A percentile compares a stretch with the other conserved stretches of the same genome.
Evolutionary conservation across 2,113 vertebrate genomes (phyloP).

Genomic region (Verasper variegatus): DNA sequence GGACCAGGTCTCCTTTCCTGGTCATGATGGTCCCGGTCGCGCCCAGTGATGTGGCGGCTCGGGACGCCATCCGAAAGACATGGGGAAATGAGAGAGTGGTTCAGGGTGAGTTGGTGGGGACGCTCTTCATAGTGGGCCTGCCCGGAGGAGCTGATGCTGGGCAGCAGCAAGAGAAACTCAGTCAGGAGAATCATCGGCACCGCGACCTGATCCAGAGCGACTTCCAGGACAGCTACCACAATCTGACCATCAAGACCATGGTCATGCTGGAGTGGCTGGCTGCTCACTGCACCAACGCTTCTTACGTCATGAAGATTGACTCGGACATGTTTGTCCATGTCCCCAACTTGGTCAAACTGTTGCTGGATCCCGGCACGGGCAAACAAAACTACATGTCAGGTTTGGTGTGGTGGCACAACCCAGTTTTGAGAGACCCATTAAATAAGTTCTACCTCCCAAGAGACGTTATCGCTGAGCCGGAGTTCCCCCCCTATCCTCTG

Average conservation of each 20-base stretch:
- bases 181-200: constrained; percentile 69
- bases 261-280: constrained; percentile 84
- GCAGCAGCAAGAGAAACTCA: constrained; percentile 44
- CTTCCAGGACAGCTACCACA: constrained; percentile 80
- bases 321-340: constrained; percentile 90
- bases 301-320: constrained; percentile 90
- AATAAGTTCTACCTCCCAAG: constrained; percentile 91
- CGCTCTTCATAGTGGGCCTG: constrained; percentile 75
- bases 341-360: constrained; percentile 86
- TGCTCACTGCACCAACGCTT: constrained; percentile 67
- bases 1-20: constrained; percentile 69
- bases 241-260: constrained; percentile 85
- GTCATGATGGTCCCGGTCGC: constrained; percentile 75
- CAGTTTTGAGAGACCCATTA: constrained; percentile 87
- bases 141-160: constrained; percentile 16
- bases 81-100: constrained; percentile 78
- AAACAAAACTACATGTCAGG: constrained; percentile 89
- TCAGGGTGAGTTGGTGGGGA: constrained; percentile 51
- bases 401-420: constrained; percentile 89
- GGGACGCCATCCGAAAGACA: constrained; percentile 75
- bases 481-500: constrained; percentile 93
- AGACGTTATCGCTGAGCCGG: constrained; percentile 85
- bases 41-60: neutral
- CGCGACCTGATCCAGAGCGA: constrained; percentile 83
- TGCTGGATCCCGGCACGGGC: constrained; percentile 82